Evolutionary conservation across 1,140 invertebrate species (phyloP), one percentile per base, ranked within the genome.

Genomic region (Mylabris phalerata): DNA sequence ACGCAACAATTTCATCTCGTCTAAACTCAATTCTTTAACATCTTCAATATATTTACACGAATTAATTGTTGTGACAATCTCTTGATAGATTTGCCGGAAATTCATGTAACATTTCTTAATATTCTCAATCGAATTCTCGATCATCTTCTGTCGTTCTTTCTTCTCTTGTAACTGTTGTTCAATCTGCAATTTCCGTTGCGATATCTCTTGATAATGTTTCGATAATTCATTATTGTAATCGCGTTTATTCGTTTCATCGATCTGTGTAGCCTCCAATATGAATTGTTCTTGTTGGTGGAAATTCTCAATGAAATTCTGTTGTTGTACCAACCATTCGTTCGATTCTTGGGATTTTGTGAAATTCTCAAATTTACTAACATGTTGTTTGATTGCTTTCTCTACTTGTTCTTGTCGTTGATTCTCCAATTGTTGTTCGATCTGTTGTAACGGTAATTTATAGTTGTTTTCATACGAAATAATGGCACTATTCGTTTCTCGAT

Each of bases 101-200:
- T 64, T 63, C 4, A 62, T 40, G 44, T 70, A 67, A 44, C 67
- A 61, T 9, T 63, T 63, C 19, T 66, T 56, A 19, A 80, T 68
- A 43, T 70, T 71, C 43, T 75, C 70, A 0, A 71, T 61, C 26
- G 75, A 69, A 3, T 64, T 60, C 45, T 73, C 62, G 4, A 75
- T 19, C 47, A 72, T 68, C 57, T 75, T 64, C 40, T 73, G 71
- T 27, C 70, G 51, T 48, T 76, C 73, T 49, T 75, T 70, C 58
- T 75, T 72, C 7, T 66, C 71, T 40, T 75, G 57, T 9, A 77
- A 50, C 56, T 77, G 72, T 48, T 74, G 67, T 50, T 78, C 74
- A 25, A 73, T 71, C 41, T 59, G 46, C 50, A 74, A 73, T 40
- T 67, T 72, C 3, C 66, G 61, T 43, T 78, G 71, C 49, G 64